Evolutionary conservation across 1,140 invertebrate species (phyloP).

Genomic region (Geopemphigus sp.): DNA sequence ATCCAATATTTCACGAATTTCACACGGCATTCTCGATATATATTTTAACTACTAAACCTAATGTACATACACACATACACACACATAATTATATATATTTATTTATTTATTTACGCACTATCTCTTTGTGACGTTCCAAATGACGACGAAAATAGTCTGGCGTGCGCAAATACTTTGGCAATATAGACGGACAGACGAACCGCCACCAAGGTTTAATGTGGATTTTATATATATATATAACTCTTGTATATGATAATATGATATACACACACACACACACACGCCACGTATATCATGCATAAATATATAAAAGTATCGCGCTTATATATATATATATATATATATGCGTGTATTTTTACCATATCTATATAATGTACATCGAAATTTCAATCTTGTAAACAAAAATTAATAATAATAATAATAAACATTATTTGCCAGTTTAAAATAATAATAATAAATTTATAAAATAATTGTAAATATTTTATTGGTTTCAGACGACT

Average conservation of each 20-base stretch:
- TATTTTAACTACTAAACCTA: not conserved
- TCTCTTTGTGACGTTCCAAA: constrained; percentile 40
- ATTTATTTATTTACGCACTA: no score
- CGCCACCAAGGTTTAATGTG: constrained; percentile 36
- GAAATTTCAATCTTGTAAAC: not conserved
- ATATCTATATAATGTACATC: not conserved
- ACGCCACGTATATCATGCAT: no score
- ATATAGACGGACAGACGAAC: constrained; percentile 37
- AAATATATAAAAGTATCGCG: not conserved
- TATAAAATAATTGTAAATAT: constrained; percentile 54
- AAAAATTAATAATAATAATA: constrained; percentile 51
- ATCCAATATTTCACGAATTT: not conserved
- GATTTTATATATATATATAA: constrained; percentile 29
- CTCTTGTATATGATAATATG: not conserved
- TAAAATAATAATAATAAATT: constrained; percentile 60
- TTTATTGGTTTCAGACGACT: constrained; percentile 56
- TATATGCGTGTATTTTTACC: not conserved
- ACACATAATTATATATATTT: no score
- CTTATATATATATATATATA: no score
- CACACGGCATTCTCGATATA: constrained; percentile 16
- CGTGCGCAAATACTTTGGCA: constrained; percentile 49
- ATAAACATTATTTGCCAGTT: constrained; percentile 56
- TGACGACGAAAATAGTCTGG: constrained; percentile 48
- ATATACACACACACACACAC: not conserved
- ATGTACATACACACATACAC: not conserved